phyloP scores from a whole-genome alignment of 1,140 invertebrate genomes.

The Drosophila grimshawi region DNA sequence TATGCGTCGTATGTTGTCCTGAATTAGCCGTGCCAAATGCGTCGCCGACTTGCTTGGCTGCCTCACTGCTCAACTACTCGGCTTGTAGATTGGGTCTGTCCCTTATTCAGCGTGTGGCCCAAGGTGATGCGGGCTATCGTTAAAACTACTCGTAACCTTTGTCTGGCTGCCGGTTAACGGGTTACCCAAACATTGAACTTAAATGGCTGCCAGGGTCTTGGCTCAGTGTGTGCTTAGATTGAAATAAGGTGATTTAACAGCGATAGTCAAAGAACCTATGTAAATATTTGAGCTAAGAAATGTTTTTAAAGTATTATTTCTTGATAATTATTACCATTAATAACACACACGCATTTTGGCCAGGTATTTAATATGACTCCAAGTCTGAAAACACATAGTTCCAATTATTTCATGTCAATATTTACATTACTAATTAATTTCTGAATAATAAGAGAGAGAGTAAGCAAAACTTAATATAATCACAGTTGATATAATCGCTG shows the following conservation, averaged over 20 bases:
- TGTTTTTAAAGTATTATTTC: background rate
- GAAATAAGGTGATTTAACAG: background rate
- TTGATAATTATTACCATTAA: background rate
- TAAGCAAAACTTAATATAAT: no score
- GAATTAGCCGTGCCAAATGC: conserved; percentile 61
- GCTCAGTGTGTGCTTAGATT: background rate
- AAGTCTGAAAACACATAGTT: no score
- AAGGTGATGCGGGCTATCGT: conserved; percentile 46
- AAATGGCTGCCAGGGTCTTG: conserved; percentile 23
- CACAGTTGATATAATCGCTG: no score
- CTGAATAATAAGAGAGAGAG: no score
- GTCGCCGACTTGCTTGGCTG: conserved; percentile 40
- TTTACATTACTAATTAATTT: no score
- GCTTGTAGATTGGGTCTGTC: background rate
- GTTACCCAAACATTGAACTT: conserved; percentile 22
- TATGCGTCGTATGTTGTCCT: conserved; percentile 50
- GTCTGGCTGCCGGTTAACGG: conserved; percentile 23
- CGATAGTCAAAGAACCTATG: background rate
- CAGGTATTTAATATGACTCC: no score
- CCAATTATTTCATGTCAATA: no score
- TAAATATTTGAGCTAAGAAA: background rate
- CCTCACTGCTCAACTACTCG: background rate
- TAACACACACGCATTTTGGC: no score
- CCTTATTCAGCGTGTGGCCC: background rate
- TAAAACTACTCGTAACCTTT: conserved; percentile 31